phyloP scores from a whole-genome alignment of 2,797 vertebrate genomes.

The Chaenodraco wilsoni region DNA sequence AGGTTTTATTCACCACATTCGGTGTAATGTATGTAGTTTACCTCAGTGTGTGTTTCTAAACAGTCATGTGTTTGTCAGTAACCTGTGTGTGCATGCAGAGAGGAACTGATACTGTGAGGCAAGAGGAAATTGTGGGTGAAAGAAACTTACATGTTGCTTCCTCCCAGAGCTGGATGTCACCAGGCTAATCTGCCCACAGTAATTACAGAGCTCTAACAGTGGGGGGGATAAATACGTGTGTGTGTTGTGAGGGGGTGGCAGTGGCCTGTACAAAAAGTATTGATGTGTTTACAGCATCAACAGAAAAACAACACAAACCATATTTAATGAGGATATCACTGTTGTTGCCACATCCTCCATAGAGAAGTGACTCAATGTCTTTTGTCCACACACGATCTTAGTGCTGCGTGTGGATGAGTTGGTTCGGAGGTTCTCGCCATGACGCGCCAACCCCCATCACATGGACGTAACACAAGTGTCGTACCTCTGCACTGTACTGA shows the following conservation, averaged over 20 bases:
- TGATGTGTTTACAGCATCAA: background rate
- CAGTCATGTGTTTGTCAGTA: slow-evolving; percentile 22
- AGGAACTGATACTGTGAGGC: slow-evolving; percentile 61
- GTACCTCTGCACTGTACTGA: background rate
- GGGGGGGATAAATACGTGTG: slow-evolving; percentile 10
- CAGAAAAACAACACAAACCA: background rate
- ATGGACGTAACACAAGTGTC: slow-evolving; percentile 22
- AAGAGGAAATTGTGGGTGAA: slow-evolving; percentile 61
- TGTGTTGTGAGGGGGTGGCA: background rate
- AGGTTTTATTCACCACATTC: slow-evolving; percentile 18
- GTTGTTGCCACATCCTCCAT: slow-evolving; percentile 14
- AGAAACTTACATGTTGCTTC: slow-evolving; percentile 52
- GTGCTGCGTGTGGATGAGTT: background rate
- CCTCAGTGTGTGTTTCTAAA: background rate
- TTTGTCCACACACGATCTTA: slow-evolving; percentile 9
- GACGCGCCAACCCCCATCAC: background rate
- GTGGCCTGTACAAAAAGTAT: background rate
- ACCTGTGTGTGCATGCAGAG: slow-evolving; percentile 10
- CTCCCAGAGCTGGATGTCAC: slow-evolving; percentile 24
- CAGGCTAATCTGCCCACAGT: slow-evolving; percentile 49
- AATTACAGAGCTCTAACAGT: slow-evolving; percentile 51
- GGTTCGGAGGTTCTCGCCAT: slow-evolving; percentile 17
- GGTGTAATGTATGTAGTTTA: slow-evolving; percentile 19
- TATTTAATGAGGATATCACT: slow-evolving; percentile 18
- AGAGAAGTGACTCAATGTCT: slow-evolving; percentile 13